Evolutionary conservation across 1,140 invertebrate genomes (phyloP).

Genomic region (Drosophila cardini): DNA sequence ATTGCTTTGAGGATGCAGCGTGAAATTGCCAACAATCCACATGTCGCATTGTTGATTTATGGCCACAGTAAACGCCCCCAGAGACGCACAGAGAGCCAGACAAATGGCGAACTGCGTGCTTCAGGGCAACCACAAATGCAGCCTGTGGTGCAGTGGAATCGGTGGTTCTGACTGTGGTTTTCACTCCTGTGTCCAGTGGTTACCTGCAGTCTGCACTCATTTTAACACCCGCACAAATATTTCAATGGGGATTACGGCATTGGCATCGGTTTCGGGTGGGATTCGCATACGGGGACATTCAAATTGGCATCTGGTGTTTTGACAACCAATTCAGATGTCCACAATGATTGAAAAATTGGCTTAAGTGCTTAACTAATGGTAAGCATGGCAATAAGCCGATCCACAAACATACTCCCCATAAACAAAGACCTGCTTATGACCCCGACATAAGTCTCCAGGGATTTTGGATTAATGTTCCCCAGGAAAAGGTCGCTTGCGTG

Average conservation of each 20-base stretch:
- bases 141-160: constrained; percentile 9
- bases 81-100: neutral
- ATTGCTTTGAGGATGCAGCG: constrained; percentile 37
- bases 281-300: constrained; percentile 29
- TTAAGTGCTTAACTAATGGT: constrained; percentile 65
- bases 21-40: constrained; percentile 30
- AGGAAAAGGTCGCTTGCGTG: constrained; percentile 33
- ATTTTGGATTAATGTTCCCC: constrained; percentile 8
- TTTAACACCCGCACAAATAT: constrained; percentile 40
- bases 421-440: neutral
- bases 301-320: constrained; percentile 29
- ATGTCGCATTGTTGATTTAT: constrained; percentile 56
- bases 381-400: constrained; percentile 65
- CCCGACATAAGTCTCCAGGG: constrained; percentile 39
- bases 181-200: neutral
- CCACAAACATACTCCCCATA: constrained; percentile 23
- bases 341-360: constrained; percentile 68
- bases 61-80: neutral
- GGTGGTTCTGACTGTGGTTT: constrained; percentile 19
- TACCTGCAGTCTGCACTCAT: constrained; percentile 22
- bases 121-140: constrained; percentile 29
- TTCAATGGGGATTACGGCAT: constrained; percentile 32
- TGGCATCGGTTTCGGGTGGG: no score
- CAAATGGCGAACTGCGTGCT: neutral
- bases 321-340: constrained; percentile 18